Evolutionary conservation across 2,797 vertebrate species (phyloP).

Genomic region (Mareca penelope): DNA sequence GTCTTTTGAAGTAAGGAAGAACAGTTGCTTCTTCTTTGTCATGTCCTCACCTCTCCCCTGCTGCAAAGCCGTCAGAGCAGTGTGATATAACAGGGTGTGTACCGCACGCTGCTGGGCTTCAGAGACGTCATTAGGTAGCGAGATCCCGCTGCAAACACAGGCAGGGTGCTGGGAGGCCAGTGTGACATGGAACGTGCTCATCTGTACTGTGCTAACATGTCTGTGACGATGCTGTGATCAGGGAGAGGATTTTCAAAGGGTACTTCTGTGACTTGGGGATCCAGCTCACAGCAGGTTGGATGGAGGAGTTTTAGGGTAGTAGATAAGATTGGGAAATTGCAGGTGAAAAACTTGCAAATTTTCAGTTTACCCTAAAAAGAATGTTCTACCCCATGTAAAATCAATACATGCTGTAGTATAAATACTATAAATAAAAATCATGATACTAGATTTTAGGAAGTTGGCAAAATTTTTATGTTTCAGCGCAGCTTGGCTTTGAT

Average conservation of each 20-base stretch:
- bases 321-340: background rate
- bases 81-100: background rate
- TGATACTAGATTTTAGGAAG: background rate
- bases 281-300: accelerated
- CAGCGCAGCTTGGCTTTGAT: slow-evolving; percentile 23
- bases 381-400: background rate
- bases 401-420: background rate
- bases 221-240: accelerated
- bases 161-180: background rate
- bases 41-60: background rate
- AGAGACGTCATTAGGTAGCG: accelerated
- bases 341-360: background rate
- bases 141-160: background rate
- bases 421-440: slow-evolving; percentile 1
- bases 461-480: slow-evolving; percentile 23
- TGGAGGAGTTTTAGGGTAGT: accelerated
- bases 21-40: background rate
- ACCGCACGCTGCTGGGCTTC: background rate
- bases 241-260: background rate
- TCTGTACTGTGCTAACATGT: background rate
- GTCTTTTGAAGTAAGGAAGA: slow-evolving; percentile 50
- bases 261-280: background rate
- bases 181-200: background rate
- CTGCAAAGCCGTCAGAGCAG: background rate
- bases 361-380: background rate